Conservation (phyloP, 1,140 invertebrate genomes). For the Formica exsecta region DNA sequence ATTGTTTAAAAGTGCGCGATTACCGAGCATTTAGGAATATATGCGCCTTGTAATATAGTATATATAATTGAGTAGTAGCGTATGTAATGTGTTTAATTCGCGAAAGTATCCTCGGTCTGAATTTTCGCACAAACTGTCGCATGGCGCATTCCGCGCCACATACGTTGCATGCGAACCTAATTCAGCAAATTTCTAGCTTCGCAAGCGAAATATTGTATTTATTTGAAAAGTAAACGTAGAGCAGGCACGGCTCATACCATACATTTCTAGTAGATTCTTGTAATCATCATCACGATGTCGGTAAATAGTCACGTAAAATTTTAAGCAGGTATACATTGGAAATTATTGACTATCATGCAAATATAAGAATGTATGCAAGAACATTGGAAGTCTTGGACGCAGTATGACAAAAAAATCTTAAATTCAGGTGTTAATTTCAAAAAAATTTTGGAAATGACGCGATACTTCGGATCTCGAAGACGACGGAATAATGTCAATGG, state of each 20-base stretch:
- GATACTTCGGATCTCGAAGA: conserved; percentile 14
- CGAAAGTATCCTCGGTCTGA: background rate
- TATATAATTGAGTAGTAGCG: conserved; percentile 17
- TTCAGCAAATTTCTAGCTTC: background rate
- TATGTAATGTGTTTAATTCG: conserved; percentile 24
- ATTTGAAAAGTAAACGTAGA: background rate
- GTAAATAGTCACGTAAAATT: background rate
- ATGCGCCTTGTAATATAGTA: conserved; percentile 11
- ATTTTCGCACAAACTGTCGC: conserved; percentile 40
- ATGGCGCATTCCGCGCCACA: conserved; percentile 1
- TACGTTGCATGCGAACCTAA: background rate
- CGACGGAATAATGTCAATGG: conserved; percentile 69
- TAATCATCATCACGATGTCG: background rate
- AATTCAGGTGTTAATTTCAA: conserved; percentile 10
- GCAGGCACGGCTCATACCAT: background rate
- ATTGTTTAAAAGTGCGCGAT: conserved; percentile 29
- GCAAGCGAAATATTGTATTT: background rate
- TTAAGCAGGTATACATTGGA: background rate
- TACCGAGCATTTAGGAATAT: conserved; percentile 41
- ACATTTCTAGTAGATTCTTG: conserved; percentile 1
- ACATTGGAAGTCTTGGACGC: background rate
- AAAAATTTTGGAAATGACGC: conserved; percentile 9
- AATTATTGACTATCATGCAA: background rate
- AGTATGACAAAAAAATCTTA: background rate
- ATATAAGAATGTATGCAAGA: conserved; percentile 1